Evolutionary conservation across 2,113 vertebrate genomes (phyloP), one percentile per base, ranked within the genome.

Genomic region (Edolisoma coerulescens): DNA sequence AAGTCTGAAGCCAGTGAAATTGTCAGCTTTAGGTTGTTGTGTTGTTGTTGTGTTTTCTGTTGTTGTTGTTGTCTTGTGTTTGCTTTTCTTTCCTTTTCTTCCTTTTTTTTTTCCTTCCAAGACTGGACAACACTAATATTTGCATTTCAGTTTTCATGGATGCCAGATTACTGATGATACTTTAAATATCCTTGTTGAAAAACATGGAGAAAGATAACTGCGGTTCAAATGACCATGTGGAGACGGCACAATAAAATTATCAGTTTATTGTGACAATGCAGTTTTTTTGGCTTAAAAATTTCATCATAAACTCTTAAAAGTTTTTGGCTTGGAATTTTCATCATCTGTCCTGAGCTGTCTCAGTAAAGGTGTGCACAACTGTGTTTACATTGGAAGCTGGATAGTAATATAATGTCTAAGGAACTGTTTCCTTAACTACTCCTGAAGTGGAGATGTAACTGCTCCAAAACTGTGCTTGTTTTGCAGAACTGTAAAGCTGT

Each of bases 111-210:
- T 75, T 16, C 6, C 33, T 50, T n/a, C 18, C 44, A 32, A 56
- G 35, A 47, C 7, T 77, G 60, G 37, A 89, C 90, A 30, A 6
- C 39, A 28, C n/a, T 53, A 24, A 20, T 57, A 71, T 84, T 44
- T 63, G 10, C 24, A 52, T 60, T 94, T 97, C 41, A 94, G 60
- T 42, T 94, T 98, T 67, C 97, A 96, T 56, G 94, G 92, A 94
- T 98, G 88, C 69, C 94, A 93, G 13, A 82, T 98, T 77, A 97
- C 78, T 33, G 94, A 98, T 83, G 86, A 96, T 80, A 65, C 88
- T 41, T 94, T 98, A 84, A 95, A 84, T 64, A 60, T 83, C 33
- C 92, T 97, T 26, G 8, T 94, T 89, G 84, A 82, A 96, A 97
- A 93, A 42, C 87, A 96, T n/a, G 49, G 82, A 85, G 85, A 96